phyloP scores from a whole-genome alignment of 2,888 invertebrate species.

The Boloria euphrosyne region DNA sequence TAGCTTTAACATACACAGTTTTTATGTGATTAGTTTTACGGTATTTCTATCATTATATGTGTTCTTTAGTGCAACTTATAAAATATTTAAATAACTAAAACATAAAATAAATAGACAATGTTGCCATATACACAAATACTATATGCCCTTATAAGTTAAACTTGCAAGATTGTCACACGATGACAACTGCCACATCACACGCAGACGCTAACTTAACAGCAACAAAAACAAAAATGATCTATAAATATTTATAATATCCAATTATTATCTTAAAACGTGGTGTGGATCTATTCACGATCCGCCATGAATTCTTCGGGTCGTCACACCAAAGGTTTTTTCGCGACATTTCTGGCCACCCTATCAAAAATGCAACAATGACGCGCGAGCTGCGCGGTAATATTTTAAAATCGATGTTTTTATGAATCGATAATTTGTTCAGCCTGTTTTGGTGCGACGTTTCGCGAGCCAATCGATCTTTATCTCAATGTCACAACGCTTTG shows the following conservation, averaged over 20 bases:
- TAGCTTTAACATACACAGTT: no score
- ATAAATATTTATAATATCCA: slow-evolving; percentile 33
- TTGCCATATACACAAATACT: background rate
- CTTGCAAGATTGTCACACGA: background rate
- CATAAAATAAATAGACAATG: no score
- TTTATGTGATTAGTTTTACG: no score
- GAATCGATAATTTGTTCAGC: slow-evolving; percentile 81
- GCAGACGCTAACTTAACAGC: background rate
- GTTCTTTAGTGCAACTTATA: no score
- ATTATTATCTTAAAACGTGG: slow-evolving; percentile 31
- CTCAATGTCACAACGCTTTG: slow-evolving; percentile 80
- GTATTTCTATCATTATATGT: no score
- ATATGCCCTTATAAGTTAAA: background rate
- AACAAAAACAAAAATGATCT: background rate
- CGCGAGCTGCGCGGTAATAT: slow-evolving; percentile 72
- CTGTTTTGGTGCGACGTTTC: slow-evolving; percentile 78
- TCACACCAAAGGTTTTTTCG: slow-evolving; percentile 35
- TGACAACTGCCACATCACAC: background rate
- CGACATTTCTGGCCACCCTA: slow-evolving; percentile 61
- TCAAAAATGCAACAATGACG: slow-evolving; percentile 66
- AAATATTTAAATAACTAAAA: no score
- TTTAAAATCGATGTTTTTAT: slow-evolving; percentile 82
- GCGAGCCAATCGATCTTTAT: slow-evolving; percentile 77
- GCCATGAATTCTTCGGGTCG: slow-evolving; percentile 28
- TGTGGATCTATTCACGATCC: slow-evolving; percentile 39